A percentile compares a stretch with the other conserved stretches of the same genome.
Evolutionary conservation across 2,113 vertebrate genomes (phyloP).

Genomic region (Himantopus leucocephalus): DNA sequence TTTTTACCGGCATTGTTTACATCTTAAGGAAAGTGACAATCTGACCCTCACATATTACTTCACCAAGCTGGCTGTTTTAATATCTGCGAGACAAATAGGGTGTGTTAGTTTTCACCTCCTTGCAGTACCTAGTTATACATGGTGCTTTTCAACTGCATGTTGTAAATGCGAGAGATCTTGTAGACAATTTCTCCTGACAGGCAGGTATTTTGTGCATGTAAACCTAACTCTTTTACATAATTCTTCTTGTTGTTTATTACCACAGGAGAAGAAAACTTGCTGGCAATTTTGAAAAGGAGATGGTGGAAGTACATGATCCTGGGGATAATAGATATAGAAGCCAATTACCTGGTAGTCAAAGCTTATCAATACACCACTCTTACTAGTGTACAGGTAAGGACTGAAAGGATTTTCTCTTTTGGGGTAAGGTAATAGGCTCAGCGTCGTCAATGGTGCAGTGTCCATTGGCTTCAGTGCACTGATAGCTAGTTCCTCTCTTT

Average conservation of each 20-base stretch:
- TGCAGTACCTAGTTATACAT: not conserved
- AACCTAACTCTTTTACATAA: slow-evolving; percentile 10
- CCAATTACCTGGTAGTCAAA: slow-evolving; percentile 94
- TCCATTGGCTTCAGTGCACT: not conserved
- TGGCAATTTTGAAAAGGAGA: slow-evolving; percentile 92
- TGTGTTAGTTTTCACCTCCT: not conserved
- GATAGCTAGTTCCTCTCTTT: not conserved
- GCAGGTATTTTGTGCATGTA: not conserved
- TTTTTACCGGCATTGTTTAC: not conserved
- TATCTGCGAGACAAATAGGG: not conserved
- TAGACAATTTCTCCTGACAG: not conserved
- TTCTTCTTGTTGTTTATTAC: slow-evolving; percentile 35
- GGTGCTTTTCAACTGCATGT: not conserved
- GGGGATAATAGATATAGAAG: slow-evolving; percentile 93
- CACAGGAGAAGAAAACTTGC: slow-evolving; percentile 91
- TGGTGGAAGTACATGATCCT: slow-evolving; percentile 99
- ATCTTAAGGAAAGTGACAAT: not conserved
- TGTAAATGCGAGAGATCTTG: not conserved
- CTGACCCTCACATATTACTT: not conserved
- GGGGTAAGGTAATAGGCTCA: not conserved
- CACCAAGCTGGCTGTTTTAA: not conserved
- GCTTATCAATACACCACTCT: slow-evolving; percentile 96
- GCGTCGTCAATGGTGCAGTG: not conserved
- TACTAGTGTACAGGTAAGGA: slow-evolving; percentile 90
- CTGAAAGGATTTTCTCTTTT: not conserved